These are phyloP conservation scores for Zaprionus ornatus DNA, from an alignment of 1,140 invertebrate genomes.

Conservation along the genomic window DNA sequence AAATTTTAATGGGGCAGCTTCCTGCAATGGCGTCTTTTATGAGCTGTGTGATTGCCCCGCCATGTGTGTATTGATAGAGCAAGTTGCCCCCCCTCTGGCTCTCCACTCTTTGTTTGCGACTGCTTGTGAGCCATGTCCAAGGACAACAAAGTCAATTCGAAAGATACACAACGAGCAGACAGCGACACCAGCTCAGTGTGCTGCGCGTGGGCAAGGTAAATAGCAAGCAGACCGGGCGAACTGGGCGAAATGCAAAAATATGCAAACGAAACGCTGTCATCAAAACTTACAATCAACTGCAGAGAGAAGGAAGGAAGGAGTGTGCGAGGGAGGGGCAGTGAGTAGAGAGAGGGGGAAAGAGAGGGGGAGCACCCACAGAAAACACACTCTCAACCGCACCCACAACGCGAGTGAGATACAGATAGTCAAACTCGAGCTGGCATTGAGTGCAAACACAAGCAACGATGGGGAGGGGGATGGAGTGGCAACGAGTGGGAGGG, in stretches of 20 bases:
- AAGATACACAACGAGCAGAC: slow-evolving; percentile 39
- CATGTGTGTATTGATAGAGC: slow-evolving; percentile 21
- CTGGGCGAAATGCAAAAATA: slow-evolving; percentile 74
- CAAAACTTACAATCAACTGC: slow-evolving; percentile 72
- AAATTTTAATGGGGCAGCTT: slow-evolving; percentile 71
- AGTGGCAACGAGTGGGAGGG: not conserved
- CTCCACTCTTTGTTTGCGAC: not conserved
- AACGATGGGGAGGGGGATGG: not conserved
- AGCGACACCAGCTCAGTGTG: slow-evolving; percentile 20
- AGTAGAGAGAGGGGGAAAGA: not conserved
- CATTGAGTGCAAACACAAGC: slow-evolving; percentile 49
- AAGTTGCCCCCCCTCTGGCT: not conserved
- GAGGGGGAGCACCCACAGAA: slow-evolving; percentile 1
- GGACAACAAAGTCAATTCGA: slow-evolving; percentile 66
- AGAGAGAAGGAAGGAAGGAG: not conserved
- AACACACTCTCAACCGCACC: slow-evolving; percentile 13
- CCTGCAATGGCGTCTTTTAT: slow-evolving; percentile 65
- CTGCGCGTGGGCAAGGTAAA: slow-evolving; percentile 42
- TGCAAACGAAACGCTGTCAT: slow-evolving; percentile 72
- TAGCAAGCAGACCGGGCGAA: slow-evolving; percentile 20
- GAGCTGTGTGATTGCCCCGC: slow-evolving; percentile 73
- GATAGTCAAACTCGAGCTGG: slow-evolving; percentile 44
- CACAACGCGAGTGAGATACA: slow-evolving; percentile 13
- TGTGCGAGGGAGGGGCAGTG: not conserved
- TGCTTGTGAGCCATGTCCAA: slow-evolving; percentile 17